Conservation (phyloP, 2,113 vertebrate genomes). For the Trichechus manatus region DNA sequence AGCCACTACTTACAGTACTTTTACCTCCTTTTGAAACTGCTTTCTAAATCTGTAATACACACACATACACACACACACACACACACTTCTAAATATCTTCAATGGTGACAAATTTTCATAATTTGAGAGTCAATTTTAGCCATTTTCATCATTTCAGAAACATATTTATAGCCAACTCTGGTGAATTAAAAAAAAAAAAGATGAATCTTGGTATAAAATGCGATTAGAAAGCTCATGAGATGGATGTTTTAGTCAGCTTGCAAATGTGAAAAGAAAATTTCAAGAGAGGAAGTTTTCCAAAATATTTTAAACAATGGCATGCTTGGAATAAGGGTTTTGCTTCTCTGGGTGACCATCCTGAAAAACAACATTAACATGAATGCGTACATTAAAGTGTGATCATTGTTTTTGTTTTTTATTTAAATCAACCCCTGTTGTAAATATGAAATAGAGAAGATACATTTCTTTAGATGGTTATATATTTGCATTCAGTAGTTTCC, state of each 20-base stretch:
- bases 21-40: conserved; percentile 14
- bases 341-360: conserved; percentile 42
- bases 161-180: conserved; percentile 64
- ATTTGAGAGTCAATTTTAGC: conserved; percentile 76
- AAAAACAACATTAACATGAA: conserved; percentile 42
- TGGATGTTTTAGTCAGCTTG: conserved; percentile 64
- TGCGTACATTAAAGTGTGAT: not conserved
- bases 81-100: conserved; percentile 57
- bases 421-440: conserved; percentile 40
- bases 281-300: conserved; percentile 52
- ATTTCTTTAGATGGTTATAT: not conserved
- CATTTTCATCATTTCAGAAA: conserved; percentile 70
- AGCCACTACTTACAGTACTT: not conserved
- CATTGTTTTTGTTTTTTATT: conserved; percentile 7
- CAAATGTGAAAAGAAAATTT: conserved; percentile 61
- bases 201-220: conserved; percentile 69
- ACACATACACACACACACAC: not conserved
- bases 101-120: conserved; percentile 66
- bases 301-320: conserved; percentile 45
- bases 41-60: not conserved
- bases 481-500: not conserved
- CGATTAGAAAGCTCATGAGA: conserved; percentile 67
- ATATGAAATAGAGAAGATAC: not conserved
- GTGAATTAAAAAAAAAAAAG: conserved; percentile 60
- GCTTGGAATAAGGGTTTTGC: conserved; percentile 10